These are phyloP conservation scores for Phortica magna DNA, from an alignment of 2,888 invertebrate species.

Conservation along the genomic window DNA sequence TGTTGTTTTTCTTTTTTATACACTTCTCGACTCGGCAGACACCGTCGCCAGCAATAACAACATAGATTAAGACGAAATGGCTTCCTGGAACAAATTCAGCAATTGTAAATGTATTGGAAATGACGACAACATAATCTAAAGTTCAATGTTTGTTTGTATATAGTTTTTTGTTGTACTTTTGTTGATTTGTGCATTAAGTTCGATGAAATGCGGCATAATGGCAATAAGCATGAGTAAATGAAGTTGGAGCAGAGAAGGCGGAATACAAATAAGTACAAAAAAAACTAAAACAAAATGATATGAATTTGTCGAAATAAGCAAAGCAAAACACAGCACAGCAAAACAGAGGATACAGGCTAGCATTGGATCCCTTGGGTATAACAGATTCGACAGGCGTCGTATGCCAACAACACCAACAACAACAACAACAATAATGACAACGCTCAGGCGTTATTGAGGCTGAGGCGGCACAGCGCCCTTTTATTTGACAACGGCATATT, in stretches of 20 bases:
- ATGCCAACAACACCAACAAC: constrained; percentile 2
- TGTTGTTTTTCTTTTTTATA: not conserved
- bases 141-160: constrained; percentile 2
- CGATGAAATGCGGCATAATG: not conserved
- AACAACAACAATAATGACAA: too few species aligned
- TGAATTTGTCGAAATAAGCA: constrained; percentile 63
- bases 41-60: not conserved
- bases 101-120: constrained; percentile 65
- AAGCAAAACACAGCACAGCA: too few species aligned
- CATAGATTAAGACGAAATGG: constrained; percentile 26
- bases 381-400: constrained; percentile 35
- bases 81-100: constrained; percentile 29
- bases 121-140: constrained; percentile 58
- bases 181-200: constrained; percentile 14
- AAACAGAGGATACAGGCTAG: too few species aligned
- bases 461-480: constrained; percentile 67
- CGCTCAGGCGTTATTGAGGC: constrained; percentile 31
- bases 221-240: not conserved
- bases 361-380: constrained; percentile 67
- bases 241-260: not conserved
- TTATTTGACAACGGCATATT: constrained; percentile 71
- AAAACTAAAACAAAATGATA: not conserved
- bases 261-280: constrained; percentile 12
- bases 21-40: not conserved
- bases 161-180: not conserved